Conservation (phyloP, 1,140 invertebrate species). For the Drosophila repleta region DNA sequence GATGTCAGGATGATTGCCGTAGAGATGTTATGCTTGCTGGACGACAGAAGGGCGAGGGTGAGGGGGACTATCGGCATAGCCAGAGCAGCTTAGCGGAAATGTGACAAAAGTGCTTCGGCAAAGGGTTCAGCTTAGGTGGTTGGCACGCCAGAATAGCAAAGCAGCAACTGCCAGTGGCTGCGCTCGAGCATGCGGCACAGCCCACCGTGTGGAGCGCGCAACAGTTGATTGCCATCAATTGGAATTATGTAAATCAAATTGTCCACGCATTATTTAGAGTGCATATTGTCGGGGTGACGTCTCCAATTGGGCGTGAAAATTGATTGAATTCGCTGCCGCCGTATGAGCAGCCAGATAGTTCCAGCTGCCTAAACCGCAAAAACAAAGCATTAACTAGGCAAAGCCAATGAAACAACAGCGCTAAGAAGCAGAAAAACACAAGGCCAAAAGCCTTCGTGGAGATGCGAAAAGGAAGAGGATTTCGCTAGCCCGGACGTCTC, state of each 20-base stretch:
- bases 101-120: conserved; percentile 59
- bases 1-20: neutral
- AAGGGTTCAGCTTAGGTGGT: conserved; percentile 30
- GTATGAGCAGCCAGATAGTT: conserved; percentile 1
- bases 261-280: conserved; percentile 56
- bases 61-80: neutral
- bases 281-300: conserved; percentile 41
- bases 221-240: conserved; percentile 72
- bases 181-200: neutral
- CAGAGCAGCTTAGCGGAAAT: conserved; percentile 51
- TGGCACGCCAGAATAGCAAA: neutral
- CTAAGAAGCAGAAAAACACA: neutral
- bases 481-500: neutral
- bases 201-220: conserved; percentile 39
- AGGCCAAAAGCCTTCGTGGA: neutral
- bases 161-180: neutral
- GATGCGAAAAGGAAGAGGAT: neutral
- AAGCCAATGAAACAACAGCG: neutral
- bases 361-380: conserved; percentile 5
- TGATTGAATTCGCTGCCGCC: neutral
- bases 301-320: conserved; percentile 61
- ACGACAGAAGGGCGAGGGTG: neutral
- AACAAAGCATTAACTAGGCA: neutral
- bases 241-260: conserved; percentile 77
- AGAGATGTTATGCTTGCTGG: neutral